Base-by-base conservation (phyloP, 2,888 invertebrate species). In the Sarcophaga carnaria region DNA sequence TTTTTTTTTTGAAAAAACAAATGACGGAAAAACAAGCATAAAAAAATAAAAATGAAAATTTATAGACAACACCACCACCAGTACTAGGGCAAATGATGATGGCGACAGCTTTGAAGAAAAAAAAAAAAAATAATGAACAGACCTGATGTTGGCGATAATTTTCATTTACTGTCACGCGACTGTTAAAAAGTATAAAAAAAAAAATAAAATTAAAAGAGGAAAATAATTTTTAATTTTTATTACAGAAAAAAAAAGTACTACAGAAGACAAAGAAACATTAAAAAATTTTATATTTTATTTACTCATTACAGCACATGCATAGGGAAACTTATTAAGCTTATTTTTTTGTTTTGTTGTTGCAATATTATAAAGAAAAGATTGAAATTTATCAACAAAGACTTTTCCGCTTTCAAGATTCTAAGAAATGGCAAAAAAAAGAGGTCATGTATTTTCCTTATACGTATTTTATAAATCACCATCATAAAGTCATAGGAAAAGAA, bases 151-250 rank as follows among this genome's bases (percentile, higher is more conserved):
- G 45, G 62, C 6, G 25, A 81, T 78, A 69, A 78, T 69, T 66
- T 78, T 67, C 27, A 81, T 77, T 81, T 74, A 27, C 25, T 78
- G 85, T 85, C 85, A 85, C 85, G 85, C 85, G 85, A 85, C 85
- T 62, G 47, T 63, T 72, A 74, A 82, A 75, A 70, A 54, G 22
- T 20, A 69, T 49, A 75, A 70, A 67, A 74, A 37, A 22, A 74
- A 17, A 71, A 17, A 20, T 20, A 20, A 20, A 63, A 37, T 37
- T 37, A 37, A 37, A 80, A 45, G 66, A 69, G 25, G 75, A 67
- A 80, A 80, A 80, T 63, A 79, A 27, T 71, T 27, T 49, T 25
- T 63, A 59, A 60, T 77, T 20, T 49, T 20, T 69, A 27, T 49
- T 69, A 12, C 22, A 47, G 20, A 12, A 49, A 69, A 69, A 47